phyloP scores from a whole-genome alignment of 2,113 vertebrate species.

The Hippocampus guttulatus region DNA sequence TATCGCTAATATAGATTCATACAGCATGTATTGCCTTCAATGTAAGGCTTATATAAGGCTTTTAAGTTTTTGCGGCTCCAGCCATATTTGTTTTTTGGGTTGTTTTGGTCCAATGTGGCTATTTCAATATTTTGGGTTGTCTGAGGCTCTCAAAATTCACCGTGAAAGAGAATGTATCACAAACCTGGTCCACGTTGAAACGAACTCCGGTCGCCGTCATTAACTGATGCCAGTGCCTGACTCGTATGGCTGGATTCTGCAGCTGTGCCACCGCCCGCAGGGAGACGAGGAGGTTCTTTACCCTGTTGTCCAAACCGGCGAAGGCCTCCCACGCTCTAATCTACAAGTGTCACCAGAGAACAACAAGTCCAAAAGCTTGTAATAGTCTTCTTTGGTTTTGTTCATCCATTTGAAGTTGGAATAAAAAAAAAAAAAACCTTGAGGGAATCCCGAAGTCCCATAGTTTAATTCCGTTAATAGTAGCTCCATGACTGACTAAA shows the following conservation, averaged over 20 bases:
- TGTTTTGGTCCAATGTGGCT: too few species aligned
- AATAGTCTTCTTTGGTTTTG: not conserved
- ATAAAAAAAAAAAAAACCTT: not conserved
- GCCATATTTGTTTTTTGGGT: too few species aligned
- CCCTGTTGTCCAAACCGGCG: conserved; percentile 76
- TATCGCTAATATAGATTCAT: too few species aligned
- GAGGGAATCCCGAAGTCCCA: not conserved
- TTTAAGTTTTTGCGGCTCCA: too few species aligned
- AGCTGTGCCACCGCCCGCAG: conserved; percentile 85
- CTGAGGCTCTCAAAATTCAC: not conserved
- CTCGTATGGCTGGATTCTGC: conserved; percentile 85
- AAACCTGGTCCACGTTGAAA: conserved; percentile 80
- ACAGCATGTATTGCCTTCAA: too few species aligned
- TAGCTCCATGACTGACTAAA: not conserved
- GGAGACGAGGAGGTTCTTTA: conserved; percentile 83
- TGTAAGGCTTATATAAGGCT: too few species aligned
- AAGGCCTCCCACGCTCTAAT: conserved; percentile 85
- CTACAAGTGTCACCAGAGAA: conserved; percentile 24
- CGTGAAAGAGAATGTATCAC: not conserved
- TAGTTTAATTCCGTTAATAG: not conserved
- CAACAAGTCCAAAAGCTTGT: not conserved
- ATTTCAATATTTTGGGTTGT: too few species aligned
- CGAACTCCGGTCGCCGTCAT: conserved; percentile 80
- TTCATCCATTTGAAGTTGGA: not conserved
- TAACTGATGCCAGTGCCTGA: conserved; percentile 88